These are phyloP conservation scores for Sapajus apella DNA, from an alignment of 2,113 vertebrate genomes.

Conservation along the genomic window DNA sequence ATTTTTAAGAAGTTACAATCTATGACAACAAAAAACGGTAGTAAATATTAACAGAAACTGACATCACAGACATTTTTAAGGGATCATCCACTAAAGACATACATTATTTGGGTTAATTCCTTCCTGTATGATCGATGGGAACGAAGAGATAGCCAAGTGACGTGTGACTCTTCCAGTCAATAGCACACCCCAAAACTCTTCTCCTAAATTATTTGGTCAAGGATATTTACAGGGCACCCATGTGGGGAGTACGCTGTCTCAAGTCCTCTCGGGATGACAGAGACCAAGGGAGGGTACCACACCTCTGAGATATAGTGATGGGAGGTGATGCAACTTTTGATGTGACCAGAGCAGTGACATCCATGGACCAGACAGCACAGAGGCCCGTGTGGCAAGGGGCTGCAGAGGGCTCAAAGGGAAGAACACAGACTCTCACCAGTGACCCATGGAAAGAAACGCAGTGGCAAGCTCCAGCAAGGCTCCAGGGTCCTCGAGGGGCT, in stretches of 20 bases:
- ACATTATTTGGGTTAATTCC: background rate
- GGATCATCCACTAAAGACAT: background rate
- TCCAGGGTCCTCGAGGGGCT: background rate
- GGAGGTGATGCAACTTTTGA: background rate
- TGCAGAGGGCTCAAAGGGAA: background rate
- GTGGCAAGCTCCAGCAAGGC: background rate
- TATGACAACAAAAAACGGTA: background rate
- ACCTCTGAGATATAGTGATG: accelerated
- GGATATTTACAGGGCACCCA: background rate
- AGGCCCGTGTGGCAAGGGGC: background rate
- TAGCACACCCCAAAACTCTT: background rate
- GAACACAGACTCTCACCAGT: accelerated
- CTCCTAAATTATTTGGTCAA: background rate
- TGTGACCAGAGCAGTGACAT: background rate
- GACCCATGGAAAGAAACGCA: background rate
- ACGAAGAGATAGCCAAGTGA: background rate
- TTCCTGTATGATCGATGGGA: background rate
- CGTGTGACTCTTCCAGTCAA: accelerated
- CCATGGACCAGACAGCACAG: background rate
- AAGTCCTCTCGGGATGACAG: background rate
- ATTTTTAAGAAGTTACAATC: background rate
- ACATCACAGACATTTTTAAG: background rate
- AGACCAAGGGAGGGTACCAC: background rate
- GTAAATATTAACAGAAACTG: background rate
- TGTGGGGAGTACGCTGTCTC: accelerated